Conservation (phyloP, 37 sponge, comb jelly and placozoan genomes). For the Cliona cf. orientalis region DNA sequence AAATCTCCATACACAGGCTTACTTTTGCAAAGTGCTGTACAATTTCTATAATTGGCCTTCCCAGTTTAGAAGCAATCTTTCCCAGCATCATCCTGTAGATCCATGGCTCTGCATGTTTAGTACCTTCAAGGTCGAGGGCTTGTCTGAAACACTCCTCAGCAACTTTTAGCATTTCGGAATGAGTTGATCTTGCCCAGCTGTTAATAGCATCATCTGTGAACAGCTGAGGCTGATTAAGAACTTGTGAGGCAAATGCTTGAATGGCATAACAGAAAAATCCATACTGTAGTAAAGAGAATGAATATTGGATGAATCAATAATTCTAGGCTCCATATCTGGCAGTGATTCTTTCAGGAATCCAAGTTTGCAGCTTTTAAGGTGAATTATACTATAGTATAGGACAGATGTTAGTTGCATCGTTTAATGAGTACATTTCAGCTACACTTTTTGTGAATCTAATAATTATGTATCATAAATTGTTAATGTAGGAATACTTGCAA, state of each 20-base stretch:
- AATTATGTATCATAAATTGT: no score
- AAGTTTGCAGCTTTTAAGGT: not conserved
- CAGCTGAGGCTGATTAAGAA: conserved; percentile 26
- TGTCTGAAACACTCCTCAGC: conserved; percentile 41
- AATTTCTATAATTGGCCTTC: not conserved
- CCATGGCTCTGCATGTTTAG: conserved; percentile 60
- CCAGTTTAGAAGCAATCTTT: conserved; percentile 45
- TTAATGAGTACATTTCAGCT: no score
- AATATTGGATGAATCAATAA: not conserved
- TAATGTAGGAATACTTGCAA: not conserved
- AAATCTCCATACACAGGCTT: not conserved
- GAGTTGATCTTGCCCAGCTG: conserved; percentile 32
- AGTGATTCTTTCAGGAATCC: not conserved
- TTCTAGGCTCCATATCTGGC: no score
- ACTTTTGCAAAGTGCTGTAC: conserved; percentile 48
- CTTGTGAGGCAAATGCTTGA: conserved; percentile 65
- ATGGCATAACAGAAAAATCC: conserved; percentile 71
- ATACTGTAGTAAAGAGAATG: conserved; percentile 41
- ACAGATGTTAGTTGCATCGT: no score
- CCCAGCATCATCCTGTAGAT: conserved; percentile 57
- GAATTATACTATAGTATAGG: not conserved
- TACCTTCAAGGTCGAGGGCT: conserved; percentile 40
- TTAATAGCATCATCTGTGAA: not conserved
- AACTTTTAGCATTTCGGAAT: conserved; percentile 2
- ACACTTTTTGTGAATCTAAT: no score